Conservation (phyloP, 2,888 invertebrate genomes). For the Sesia bembeciformis region DNA sequence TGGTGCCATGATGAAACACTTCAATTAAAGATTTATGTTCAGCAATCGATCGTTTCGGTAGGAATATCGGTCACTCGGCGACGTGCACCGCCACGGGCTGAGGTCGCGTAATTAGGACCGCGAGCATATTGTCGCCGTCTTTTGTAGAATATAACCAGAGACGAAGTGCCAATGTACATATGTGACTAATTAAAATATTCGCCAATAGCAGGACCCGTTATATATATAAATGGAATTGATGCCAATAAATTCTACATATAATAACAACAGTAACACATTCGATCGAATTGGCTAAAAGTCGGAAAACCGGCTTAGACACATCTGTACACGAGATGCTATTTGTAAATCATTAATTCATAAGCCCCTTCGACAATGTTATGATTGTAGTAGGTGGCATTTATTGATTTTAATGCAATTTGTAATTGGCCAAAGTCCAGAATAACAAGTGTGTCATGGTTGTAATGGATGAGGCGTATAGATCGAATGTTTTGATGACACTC, state of each 20-base stretch:
- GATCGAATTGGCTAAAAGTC: background rate
- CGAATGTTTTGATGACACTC: conserved; percentile 39
- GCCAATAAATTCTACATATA: conserved; percentile 38
- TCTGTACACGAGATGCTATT: background rate
- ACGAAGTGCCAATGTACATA: conserved; percentile 50
- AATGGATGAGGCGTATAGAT: conserved; percentile 27
- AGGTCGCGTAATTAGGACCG: conserved; percentile 45
- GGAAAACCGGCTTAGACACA: background rate
- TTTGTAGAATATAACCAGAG: conserved; percentile 53
- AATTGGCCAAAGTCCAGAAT: conserved; percentile 40
- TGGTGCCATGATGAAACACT: conserved; percentile 45
- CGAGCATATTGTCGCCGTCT: conserved; percentile 39
- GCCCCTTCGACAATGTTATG: background rate
- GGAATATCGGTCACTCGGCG: conserved; percentile 19
- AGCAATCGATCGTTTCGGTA: conserved; percentile 36
- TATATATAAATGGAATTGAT: conserved; percentile 53
- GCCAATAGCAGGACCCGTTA: conserved; percentile 55
- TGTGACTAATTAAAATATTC: conserved; percentile 39
- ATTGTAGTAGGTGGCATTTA: background rate
- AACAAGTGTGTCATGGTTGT: conserved; percentile 49
- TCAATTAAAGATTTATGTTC: conserved; percentile 30
- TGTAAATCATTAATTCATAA: background rate
- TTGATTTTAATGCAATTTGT: background rate
- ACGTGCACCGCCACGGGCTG: conserved; percentile 32
- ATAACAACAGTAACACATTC: background rate